Evolutionary conservation across 1,140 invertebrate species (phyloP).

Genomic region (Penaeus indicus): DNA sequence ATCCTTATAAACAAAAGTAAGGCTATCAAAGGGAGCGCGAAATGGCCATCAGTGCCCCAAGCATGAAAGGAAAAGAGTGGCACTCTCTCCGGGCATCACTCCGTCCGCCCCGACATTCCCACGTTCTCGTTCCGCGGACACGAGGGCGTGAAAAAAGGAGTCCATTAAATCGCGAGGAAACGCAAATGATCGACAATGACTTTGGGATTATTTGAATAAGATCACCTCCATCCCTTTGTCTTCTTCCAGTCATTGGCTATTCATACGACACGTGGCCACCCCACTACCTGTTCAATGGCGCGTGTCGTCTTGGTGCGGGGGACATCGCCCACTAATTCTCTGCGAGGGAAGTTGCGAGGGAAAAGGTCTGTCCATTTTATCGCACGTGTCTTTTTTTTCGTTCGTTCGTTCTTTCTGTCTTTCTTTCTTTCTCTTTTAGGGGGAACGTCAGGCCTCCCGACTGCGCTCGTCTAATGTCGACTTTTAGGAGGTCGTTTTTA

Average conservation of each 20-base stretch:
- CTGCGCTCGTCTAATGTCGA: too few relatives aligned
- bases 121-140: too few relatives aligned
- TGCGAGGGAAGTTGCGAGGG: too few relatives aligned
- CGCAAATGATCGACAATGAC: conserved; percentile 50
- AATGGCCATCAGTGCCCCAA: neutral
- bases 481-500: too few relatives aligned
- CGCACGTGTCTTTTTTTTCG: neutral
- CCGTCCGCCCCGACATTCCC: too few relatives aligned
- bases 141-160: neutral
- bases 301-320: neutral
- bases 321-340: neutral
- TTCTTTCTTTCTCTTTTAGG: too few relatives aligned
- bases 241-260: conserved; percentile 56
- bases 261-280: conserved; percentile 48
- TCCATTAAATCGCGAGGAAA: conserved; percentile 14
- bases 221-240: conserved; percentile 58
- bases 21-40: neutral
- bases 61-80: too few relatives aligned
- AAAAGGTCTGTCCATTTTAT: neutral
- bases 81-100: too few relatives aligned
- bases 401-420: too few relatives aligned
- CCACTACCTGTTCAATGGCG: conserved; percentile 13
- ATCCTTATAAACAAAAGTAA: neutral
- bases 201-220: conserved; percentile 44
- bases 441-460: too few relatives aligned